phyloP scores from a whole-genome alignment of 2,113 vertebrate genomes.

The Rhadina sibilatrix region DNA sequence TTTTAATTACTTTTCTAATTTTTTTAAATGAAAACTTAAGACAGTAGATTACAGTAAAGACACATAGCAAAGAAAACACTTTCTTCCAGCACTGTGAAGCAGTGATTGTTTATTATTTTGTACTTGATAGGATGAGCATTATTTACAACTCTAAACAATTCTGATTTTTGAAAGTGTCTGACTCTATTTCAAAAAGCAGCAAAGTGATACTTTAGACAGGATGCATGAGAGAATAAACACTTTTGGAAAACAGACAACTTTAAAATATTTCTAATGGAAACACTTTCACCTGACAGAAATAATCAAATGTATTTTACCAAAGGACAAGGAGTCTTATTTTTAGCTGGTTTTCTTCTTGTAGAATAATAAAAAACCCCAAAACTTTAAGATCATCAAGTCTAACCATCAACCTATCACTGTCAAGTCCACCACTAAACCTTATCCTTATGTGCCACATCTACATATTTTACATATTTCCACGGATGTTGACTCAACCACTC shows the following conservation, averaged over 20 bases:
- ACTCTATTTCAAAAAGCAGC: background rate
- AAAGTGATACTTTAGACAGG: background rate
- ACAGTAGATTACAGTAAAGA: no score
- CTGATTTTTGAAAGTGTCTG: conserved; percentile 21
- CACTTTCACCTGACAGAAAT: background rate
- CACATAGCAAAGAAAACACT: background rate
- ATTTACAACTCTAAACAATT: conserved; percentile 36
- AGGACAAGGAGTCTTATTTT: background rate
- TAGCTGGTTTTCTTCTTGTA: background rate
- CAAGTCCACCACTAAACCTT: background rate
- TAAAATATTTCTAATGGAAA: background rate
- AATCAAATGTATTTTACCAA: background rate
- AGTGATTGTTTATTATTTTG: conserved; percentile 55
- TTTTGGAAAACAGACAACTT: background rate
- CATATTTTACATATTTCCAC: background rate
- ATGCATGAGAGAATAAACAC: background rate
- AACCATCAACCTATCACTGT: background rate
- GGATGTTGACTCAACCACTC: background rate
- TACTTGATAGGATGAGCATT: background rate
- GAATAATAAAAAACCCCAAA: background rate
- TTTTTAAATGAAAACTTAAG: conserved; percentile 17
- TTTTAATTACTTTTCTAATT: background rate
- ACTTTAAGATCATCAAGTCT: background rate
- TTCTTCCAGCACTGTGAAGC: background rate
- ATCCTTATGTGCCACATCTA: background rate